phyloP scores from a whole-genome alignment of 2,888 invertebrate species.

The Cosmorhoe ocellata region DNA sequence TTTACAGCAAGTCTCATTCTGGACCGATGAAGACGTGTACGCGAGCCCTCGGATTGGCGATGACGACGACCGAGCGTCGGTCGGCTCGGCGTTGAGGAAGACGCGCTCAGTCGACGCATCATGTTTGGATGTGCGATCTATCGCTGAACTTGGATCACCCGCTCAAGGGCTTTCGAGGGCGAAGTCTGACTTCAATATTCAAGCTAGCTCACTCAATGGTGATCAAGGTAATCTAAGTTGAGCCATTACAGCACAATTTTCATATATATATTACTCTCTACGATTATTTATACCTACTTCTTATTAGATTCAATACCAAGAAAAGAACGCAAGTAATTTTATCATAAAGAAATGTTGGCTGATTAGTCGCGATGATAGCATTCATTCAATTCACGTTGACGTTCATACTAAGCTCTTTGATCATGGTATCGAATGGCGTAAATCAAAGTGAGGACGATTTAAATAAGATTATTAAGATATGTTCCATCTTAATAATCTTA shows the following conservation, averaged over 20 bases:
- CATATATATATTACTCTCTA: background rate
- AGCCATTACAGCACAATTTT: no score
- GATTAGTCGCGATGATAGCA: no score
- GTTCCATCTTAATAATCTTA: no score
- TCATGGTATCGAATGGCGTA: no score
- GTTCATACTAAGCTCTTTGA: no score
- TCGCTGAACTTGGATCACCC: constrained; percentile 85
- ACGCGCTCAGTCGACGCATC: constrained; percentile 95
- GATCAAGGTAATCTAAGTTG: constrained; percentile 84
- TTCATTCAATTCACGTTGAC: no score
- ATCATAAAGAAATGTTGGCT: no score
- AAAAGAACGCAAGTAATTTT: no score
- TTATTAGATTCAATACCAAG: no score
- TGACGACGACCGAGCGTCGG: constrained; percentile 88
- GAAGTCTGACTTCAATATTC: constrained; percentile 93
- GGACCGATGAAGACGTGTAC: constrained; percentile 89
- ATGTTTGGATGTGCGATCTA: constrained; percentile 90
- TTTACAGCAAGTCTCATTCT: constrained; percentile 88
- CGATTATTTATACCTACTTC: no score
- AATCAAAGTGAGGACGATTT: no score
- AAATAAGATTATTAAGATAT: no score
- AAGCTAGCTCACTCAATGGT: constrained; percentile 86
- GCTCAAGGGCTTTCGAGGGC: constrained; percentile 88
- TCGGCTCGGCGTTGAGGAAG: constrained; percentile 91
- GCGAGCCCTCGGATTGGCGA: constrained; percentile 85